Base-by-base conservation (phyloP, 1,140 invertebrate species). In the Rhyzopertha dominica region DNA sequence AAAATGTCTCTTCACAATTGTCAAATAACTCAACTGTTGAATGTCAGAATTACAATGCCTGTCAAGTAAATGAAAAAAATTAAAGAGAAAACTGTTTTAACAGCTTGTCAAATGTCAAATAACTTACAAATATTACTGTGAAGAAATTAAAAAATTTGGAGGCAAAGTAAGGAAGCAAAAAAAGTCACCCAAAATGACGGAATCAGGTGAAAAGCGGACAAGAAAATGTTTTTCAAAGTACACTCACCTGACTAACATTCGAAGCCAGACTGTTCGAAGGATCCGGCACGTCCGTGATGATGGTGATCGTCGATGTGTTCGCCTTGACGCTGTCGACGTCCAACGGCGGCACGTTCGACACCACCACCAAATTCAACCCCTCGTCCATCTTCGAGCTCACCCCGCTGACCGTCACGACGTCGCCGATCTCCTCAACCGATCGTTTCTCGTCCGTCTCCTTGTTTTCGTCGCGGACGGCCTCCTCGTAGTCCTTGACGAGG, bases 241-340 rank as follows among this genome's bases (percentile, higher is more conserved):
- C 23, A 47, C 41, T 51, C 40, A 65, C 82, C 54, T 84, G 82
- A 47, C 80, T 85, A 24, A 83, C 75, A 46, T 80, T 81, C 34
- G 75, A 75, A 1, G 81, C 77, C 36, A 85, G 66, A 58, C 81
- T 84, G 62, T 85, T 85, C 1, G 79, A 79, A 28, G 65, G 60
- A 60, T 80, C 78, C 10, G 70, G 72, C 34, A 67, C 61, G 37
- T 77, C 71, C 7, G 72, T 59, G 50, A 71, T 78, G 31, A 79
- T 78, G 14, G 71, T 73, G 26, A 82, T 74, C n/a, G 73, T 78
- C 14, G 77, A 77, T 43, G 73, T 77, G 35, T 73, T 77, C 7
- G 54, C 24, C 46, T 53, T 58, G 14, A 36, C 57, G 58, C 18
- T 37, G 18, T 51, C n/a, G n/a, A n/a, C n/a, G n/a, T 57, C 31